Base-by-base conservation (phyloP, 2,888 invertebrate genomes). In the Neoaliturus tenellus region DNA sequence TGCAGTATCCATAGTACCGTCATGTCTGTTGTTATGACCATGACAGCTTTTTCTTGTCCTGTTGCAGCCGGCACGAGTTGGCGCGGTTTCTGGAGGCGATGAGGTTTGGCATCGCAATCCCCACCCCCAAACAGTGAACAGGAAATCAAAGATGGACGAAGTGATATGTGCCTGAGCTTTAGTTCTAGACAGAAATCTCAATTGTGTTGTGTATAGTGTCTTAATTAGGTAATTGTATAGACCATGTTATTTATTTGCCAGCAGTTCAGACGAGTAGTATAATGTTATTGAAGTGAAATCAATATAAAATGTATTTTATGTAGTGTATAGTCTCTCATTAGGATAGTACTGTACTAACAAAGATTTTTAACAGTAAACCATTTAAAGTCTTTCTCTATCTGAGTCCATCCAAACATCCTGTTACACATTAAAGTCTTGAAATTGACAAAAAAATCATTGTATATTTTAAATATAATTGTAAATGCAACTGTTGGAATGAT, bases 91-190 rank as follows among this genome's bases (percentile, higher is more conserved):
- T 78, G 55, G 55, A 78, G 31, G 78, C 78, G 5, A 51, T 78
- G 55, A 78, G 78, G 35, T 78, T 78, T 17, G 78, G 78, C 17
- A 78, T 78, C 33, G 78, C 78, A 10, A 33, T 55, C n/a, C 78
- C 78, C 23, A 5, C 62, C 8, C 4, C 71, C 71, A 71, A 35
- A 8, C 69, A 71, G 71, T 39, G 71, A 71, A 48, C 10, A 35
- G 10, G 10, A 35, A 4, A 35, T 44, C 12, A 14, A 44, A 44
- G 39, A 5, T 39, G 71, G n/a, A 39, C 28, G 12, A 31, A 28
- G n/a, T 31, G 14, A 8, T 31, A 5, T 14, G 62, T 62, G 62
- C 31, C 62, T 62, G 62, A 6, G 6, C 55, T 62, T 2, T 28
- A 62, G 62, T 28, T 5, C n/a, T 62, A 28, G 31, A 55, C 28